phyloP scores from a whole-genome alignment of 2,888 invertebrate species.

The Drosophila limbata region DNA sequence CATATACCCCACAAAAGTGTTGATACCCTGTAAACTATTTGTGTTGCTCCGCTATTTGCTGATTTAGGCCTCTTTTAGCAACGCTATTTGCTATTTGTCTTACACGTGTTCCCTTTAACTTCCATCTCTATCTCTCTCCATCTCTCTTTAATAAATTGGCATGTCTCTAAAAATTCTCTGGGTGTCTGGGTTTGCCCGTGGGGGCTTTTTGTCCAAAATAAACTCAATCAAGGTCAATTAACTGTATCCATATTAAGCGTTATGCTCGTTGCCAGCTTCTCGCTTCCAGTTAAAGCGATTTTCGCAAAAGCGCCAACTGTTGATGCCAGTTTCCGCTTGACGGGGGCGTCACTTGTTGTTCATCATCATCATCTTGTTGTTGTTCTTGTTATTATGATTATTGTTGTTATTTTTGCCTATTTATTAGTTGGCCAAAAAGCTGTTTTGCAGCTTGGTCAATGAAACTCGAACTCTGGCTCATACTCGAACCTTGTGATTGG shows the following conservation, averaged over 20 bases:
- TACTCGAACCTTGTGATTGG: constrained; percentile 40
- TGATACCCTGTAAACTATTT: background rate
- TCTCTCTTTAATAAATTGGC: background rate
- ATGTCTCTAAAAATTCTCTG: background rate
- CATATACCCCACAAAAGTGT: background rate
- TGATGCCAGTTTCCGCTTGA: constrained; percentile 67
- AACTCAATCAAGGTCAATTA: constrained; percentile 84
- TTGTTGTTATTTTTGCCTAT: constrained; percentile 35
- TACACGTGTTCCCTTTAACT: constrained; percentile 1
- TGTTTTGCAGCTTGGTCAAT: constrained; percentile 67
- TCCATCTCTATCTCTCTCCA: background rate
- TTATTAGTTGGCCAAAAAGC: constrained; percentile 65
- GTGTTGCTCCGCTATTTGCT: background rate
- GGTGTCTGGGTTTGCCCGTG: constrained; percentile 24
- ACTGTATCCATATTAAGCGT: constrained; percentile 81
- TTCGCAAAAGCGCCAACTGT: constrained; percentile 58
- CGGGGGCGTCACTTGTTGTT: constrained; percentile 61
- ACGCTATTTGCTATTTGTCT: background rate
- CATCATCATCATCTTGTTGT: constrained; percentile 16
- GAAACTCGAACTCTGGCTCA: constrained; percentile 58
- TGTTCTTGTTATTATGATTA: constrained; percentile 4
- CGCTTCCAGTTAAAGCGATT: constrained; percentile 52
- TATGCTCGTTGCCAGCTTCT: constrained; percentile 33
- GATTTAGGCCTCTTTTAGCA: constrained; percentile 2
- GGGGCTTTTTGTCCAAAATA: constrained; percentile 58